Evolutionary conservation across 2,888 invertebrate genomes (phyloP).

Genomic region (Resseliella maxima): DNA sequence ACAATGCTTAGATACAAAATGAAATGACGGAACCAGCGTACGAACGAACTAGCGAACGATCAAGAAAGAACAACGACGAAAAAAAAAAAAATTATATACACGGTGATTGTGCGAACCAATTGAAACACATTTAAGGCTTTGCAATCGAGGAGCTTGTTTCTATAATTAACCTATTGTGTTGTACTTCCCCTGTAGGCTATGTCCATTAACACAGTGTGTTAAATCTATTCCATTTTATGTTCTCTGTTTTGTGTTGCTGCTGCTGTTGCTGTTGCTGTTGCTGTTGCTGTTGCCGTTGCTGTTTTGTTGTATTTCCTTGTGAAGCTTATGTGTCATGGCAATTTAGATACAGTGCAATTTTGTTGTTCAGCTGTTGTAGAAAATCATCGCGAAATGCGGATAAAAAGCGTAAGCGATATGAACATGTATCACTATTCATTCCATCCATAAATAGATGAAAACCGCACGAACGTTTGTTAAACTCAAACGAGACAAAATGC

Average conservation of each 20-base stretch:
- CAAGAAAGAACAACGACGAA: not conserved
- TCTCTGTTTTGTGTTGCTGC: too few species aligned
- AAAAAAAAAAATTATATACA: not conserved
- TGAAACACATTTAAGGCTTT: conserved; percentile 34
- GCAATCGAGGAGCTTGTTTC: conserved; percentile 53
- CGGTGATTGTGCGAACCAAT: not conserved
- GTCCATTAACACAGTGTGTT: conserved; percentile 44
- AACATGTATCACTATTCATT: not conserved
- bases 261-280: too few species aligned
- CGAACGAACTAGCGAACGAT: not conserved
- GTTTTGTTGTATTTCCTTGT: too few species aligned
- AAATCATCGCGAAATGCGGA: not conserved
- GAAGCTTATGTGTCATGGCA: not conserved
- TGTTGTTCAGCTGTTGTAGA: not conserved
- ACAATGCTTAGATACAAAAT: not conserved
- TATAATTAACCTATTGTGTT: conserved; percentile 50
- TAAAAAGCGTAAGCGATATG: not conserved
- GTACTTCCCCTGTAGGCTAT: conserved; percentile 29
- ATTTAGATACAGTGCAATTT: conserved; percentile 5
- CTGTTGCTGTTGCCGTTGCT: too few species aligned
- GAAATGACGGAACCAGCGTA: not conserved
- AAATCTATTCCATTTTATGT: conserved; percentile 34
- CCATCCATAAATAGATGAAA: conserved; percentile 30
- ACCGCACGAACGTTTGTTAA: conserved; percentile 25
- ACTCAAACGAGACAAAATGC: conserved; percentile 47